phyloP scores from a whole-genome alignment of 2,797 vertebrate species.

The Caiman crocodilus region DNA sequence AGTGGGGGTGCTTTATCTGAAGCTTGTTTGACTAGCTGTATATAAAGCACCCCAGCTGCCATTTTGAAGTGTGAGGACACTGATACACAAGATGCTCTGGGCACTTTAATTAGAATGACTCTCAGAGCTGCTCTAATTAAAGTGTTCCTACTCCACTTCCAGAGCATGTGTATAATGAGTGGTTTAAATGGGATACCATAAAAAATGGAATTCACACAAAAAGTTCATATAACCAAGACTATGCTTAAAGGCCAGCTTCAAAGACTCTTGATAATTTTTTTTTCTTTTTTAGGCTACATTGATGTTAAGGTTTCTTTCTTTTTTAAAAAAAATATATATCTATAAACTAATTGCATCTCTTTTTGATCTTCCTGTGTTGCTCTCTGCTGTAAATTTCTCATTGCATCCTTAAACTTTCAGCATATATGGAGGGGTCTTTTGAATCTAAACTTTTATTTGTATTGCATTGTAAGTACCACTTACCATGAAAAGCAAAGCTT shows the following conservation, averaged over 20 bases:
- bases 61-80: too few species aligned
- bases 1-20: too few species aligned
- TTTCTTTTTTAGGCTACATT: background rate
- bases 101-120: too few species aligned
- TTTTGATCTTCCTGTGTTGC: background rate
- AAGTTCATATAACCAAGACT: background rate
- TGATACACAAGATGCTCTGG: too few species aligned
- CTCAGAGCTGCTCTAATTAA: too few species aligned
- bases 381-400: background rate
- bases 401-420: background rate
- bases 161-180: background rate
- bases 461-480: background rate
- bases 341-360: fast-evolving
- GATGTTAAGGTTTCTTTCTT: background rate
- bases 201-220: background rate
- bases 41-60: too few species aligned
- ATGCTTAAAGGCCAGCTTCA: background rate
- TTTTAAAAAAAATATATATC: background rate
- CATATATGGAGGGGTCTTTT: background rate
- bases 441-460: background rate
- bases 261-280: background rate
- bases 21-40: too few species aligned
- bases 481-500: background rate
- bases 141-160: too few species aligned
- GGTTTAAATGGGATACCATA: background rate